Evolutionary conservation across 2,888 invertebrate species (phyloP), one percentile per base, ranked within the genome.

Genomic region (Trichogramma evanescens): DNA sequence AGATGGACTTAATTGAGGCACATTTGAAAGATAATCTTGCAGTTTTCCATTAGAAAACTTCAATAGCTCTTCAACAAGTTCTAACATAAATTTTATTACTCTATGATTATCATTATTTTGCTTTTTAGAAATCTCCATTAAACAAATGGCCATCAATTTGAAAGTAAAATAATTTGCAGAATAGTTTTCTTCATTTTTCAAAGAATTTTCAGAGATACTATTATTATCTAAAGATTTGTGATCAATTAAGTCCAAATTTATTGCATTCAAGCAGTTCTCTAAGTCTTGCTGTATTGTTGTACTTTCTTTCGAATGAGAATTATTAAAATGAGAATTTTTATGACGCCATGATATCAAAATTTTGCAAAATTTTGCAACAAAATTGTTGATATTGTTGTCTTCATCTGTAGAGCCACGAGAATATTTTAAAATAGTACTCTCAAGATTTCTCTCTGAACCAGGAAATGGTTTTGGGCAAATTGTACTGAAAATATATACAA

Each of bases 361-460:
- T 26, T 26, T 26, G 26, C 26, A 26, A 26, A 26, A 26, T 26
- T 26, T 26, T 26, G 26, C 26, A 46, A 74, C 71, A 13, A 68
- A 70, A 68, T 73, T 69, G 13, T 72, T 66, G 9, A 70, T 59
- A 54, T 71, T 67, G 10, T 65, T 72, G 62, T 77, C 76, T 59
- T 73, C 72, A 55, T 78, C 76, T 58, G 72, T 73, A 0, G 72
- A 71, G 54, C 66, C 73, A 50, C 67, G 67, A 2, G 72, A 72
- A 54, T 77, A 70, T 39, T 71, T 80, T 62, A 82, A 79, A 69
- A 85, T 79, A 50, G 82, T 73, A 71, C 90, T 86, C 58, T 84
- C 84, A 52, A 96, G 80, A 79, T 96, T 96, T 50, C 90, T 91
- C 71, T 90, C 87, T 13, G 95, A 93, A 49, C 95, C 91, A 71